Evolutionary conservation across 2,113 vertebrate species (phyloP), one percentile per base, ranked within the genome.

Genomic region (Orthochromis indermauri): DNA sequence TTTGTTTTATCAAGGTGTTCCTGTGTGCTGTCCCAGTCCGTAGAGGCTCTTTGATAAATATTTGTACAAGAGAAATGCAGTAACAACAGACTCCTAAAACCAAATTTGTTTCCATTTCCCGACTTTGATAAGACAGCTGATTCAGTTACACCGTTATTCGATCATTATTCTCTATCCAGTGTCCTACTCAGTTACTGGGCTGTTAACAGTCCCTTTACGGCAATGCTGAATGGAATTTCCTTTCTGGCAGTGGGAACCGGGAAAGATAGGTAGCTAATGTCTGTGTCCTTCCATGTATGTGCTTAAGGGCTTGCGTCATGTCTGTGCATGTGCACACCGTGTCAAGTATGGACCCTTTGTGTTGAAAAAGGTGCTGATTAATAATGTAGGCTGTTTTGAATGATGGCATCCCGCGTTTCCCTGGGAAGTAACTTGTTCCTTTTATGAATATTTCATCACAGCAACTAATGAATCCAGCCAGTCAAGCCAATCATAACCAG

Each of bases 361-460:
- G 84, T 87, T 3, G 26, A 91, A 88, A 89, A 93, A 94, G 82
- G 84, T 87, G 79, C 78, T 59, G 11, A 94, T 96, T 90, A 96
- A 96, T 95, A 93, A 95, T 96, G 90, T 66, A 95, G 54, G 42
- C 51, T 92, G 81, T 92, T 96, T 94, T 95, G 86, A 94, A 95
- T 94, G 92, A 94, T 83, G 10, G 78, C 85, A 88, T 87, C 73
- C 81, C 35, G 68, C 73, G 78, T 94, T 95, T 94, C 90, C 89
- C 89, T 81, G 87, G 85, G 92, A 94, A 95, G 92, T 92, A 92
- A 93, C 91, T 90, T 86, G 94, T 94, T 94, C 91, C 89, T 93
- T 92, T 94, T 94, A 95, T 97, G 59, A 95, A 96, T 95, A 95
- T 96, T 96, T 96, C 35, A 96, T 95, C 73, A 89, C 66, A 37